Evolutionary conservation across 2,797 vertebrate species (phyloP).

Genomic region (Heteromormyrus szaboi): DNA sequence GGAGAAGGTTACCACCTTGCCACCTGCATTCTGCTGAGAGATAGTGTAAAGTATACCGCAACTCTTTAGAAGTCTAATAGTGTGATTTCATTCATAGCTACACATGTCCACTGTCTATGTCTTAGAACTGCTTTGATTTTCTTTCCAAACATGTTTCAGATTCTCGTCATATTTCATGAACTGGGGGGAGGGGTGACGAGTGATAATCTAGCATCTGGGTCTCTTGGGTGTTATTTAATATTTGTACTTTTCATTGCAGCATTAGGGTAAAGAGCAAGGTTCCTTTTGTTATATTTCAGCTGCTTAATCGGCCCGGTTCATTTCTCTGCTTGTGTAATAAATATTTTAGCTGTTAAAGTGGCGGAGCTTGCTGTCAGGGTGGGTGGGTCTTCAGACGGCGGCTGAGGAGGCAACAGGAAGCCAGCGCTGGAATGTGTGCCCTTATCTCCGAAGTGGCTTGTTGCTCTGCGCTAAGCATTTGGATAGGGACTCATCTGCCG

Average conservation of each 20-base stretch:
- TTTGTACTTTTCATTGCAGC: not conserved
- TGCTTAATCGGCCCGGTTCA: not conserved
- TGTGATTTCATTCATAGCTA: not conserved
- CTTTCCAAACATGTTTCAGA: conserved; percentile 4
- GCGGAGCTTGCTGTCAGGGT: not conserved
- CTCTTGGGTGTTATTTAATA: not conserved
- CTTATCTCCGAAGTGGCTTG: conserved; percentile 35
- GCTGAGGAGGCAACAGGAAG: not conserved
- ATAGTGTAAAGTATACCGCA: not conserved
- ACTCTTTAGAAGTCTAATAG: not conserved
- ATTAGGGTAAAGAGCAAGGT: not conserved
- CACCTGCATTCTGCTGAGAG: not conserved
- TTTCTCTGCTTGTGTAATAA: not conserved
- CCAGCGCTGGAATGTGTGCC: not conserved
- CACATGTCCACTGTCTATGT: not conserved
- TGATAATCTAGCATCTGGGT: not conserved
- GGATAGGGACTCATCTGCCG: conserved; percentile 25
- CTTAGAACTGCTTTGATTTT: not conserved
- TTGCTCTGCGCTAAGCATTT: conserved; percentile 15
- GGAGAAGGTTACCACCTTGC: not conserved
- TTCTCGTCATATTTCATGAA: conserved; percentile 8
- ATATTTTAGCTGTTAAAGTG: not conserved
- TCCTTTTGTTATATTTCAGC: not conserved
- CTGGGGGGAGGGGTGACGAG: not conserved
- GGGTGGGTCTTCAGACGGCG: not conserved